phyloP scores from a whole-genome alignment of 2,888 invertebrate species.

The Pollenia labialis region DNA sequence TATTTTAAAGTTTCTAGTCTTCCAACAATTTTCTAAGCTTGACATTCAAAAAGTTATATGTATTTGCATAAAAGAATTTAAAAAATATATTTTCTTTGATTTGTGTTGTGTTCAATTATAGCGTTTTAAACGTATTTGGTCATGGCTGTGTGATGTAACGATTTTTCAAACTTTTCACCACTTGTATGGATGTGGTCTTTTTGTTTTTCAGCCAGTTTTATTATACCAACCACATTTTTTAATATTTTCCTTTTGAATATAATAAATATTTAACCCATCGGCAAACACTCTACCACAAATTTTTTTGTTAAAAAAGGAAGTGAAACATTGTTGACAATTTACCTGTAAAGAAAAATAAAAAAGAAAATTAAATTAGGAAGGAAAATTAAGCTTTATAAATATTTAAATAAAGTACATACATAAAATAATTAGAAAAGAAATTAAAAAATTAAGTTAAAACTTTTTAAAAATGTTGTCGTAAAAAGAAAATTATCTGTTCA shows the following conservation, averaged over 20 bases:
- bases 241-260: slow-evolving; percentile 21
- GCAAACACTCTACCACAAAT: slow-evolving; percentile 19
- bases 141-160: slow-evolving; percentile 10
- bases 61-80: slow-evolving; percentile 12
- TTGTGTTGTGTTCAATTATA: not conserved
- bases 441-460: not conserved
- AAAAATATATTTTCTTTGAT: not conserved
- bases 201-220: slow-evolving; percentile 26
- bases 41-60: not conserved
- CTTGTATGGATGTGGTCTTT: slow-evolving; percentile 8
- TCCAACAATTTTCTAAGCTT: not conserved
- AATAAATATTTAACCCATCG: slow-evolving; percentile 19
- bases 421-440: not conserved
- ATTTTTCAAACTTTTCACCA: slow-evolving; percentile 39
- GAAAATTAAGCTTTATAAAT: not conserved
- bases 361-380: slow-evolving; percentile 26
- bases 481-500: too few relatives aligned
- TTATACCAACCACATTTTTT: not conserved
- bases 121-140: not conserved
- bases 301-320: slow-evolving; percentile 44
- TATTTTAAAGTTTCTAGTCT: not conserved
- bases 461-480: not conserved
- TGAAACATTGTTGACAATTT: slow-evolving; percentile 21
- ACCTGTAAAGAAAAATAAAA: slow-evolving; percentile 58
- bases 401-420: not conserved